Evolutionary conservation across 1,140 invertebrate genomes (phyloP).

Genomic region (Ylistrum balloti): DNA sequence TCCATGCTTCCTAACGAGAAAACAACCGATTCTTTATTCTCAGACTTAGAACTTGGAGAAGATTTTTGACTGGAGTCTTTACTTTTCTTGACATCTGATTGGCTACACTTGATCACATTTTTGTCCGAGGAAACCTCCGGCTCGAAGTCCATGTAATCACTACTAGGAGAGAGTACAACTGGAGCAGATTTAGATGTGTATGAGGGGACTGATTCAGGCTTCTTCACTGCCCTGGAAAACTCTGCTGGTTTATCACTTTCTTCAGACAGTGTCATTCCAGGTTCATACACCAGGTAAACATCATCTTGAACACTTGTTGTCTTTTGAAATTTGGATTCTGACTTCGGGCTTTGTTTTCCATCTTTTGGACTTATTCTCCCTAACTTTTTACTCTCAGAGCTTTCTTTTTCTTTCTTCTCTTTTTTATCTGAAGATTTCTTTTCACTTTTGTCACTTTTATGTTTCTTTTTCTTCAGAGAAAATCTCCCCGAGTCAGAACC

Average conservation of each 20-base stretch:
- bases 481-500: background rate
- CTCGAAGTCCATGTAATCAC: background rate
- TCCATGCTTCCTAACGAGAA: background rate
- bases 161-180: background rate
- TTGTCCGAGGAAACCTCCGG: background rate
- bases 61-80: background rate
- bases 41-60: background rate
- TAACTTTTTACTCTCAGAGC: background rate
- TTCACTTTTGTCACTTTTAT: slow-evolving; percentile 42
- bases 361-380: background rate
- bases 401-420: background rate
- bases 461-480: slow-evolving; percentile 25
- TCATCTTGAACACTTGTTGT: slow-evolving; percentile 47
- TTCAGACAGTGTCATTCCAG: slow-evolving; percentile 31
- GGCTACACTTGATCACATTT: background rate
- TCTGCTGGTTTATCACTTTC: background rate
- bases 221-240: background rate
- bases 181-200: background rate
- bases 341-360: background rate
- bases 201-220: background rate
- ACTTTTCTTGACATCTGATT: background rate
- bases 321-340: slow-evolving; percentile 21
- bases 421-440: background rate
- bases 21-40: background rate
- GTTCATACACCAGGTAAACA: slow-evolving; percentile 59